A percentile compares a stretch with the other conserved stretches of the same genome.
phyloP scores from a whole-genome alignment of 1,140 invertebrate genomes.

The Microplitis mediator region DNA sequence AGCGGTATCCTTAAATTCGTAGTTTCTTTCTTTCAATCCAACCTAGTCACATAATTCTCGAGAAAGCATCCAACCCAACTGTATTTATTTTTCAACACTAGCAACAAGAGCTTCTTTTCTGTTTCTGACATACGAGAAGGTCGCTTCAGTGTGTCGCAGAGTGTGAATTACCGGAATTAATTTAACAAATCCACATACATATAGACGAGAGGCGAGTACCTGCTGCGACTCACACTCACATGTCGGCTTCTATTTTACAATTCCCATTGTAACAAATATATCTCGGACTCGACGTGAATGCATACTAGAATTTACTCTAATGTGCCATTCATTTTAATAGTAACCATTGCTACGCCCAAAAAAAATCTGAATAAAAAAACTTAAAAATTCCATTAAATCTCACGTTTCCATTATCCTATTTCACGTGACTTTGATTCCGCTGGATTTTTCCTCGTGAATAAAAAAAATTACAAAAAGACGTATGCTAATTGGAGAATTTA shows the following conservation, averaged over 20 bases:
- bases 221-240: neutral
- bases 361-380: no score
- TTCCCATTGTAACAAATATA: neutral
- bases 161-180: constrained; percentile 16
- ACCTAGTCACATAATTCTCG: neutral
- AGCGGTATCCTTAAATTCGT: no score
- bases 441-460: neutral
- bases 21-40: no score
- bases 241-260: neutral
- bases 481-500: no score
- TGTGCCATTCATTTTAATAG: neutral
- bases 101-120: neutral
- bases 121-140: neutral
- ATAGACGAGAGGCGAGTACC: no score
- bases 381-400: no score
- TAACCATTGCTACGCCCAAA: no score
- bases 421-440: no score
- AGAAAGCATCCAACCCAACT: neutral
- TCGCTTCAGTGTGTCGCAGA: neutral
- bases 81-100: neutral
- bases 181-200: neutral
- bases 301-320: neutral
- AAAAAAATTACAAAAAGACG: neutral
- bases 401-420: no score
- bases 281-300: no score